Conservation (phyloP, 2,113 vertebrate genomes). For the Thermophis baileyi region DNA sequence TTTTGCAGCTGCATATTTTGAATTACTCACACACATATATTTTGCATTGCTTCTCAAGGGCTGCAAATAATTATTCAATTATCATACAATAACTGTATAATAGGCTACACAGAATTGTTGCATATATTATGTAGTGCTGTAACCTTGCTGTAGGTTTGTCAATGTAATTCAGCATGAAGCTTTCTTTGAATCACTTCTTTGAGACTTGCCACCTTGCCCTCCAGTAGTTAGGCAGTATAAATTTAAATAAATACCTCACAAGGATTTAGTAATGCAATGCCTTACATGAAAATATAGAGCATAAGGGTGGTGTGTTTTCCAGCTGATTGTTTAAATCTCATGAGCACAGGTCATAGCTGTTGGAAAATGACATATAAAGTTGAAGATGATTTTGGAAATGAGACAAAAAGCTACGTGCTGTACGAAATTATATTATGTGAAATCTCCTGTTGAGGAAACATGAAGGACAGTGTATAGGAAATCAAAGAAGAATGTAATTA, state of each 20-base stretch:
- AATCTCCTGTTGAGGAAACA: background rate
- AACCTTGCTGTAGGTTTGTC: slow-evolving; percentile 14
- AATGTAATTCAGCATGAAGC: slow-evolving; percentile 31
- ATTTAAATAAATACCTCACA: slow-evolving; percentile 39
- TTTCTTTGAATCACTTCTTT: slow-evolving; percentile 36
- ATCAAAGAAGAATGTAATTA: background rate
- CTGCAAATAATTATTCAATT: slow-evolving; percentile 5
- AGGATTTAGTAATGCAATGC: background rate
- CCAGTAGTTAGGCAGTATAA: slow-evolving; percentile 18
- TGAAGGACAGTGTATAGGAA: background rate
- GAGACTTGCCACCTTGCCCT: slow-evolving; percentile 1
- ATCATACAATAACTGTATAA: slow-evolving; percentile 33
- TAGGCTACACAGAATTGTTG: slow-evolving; percentile 24
- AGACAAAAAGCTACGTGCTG: slow-evolving; percentile 1
- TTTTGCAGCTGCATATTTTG: slow-evolving; percentile 51
- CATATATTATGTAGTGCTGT: background rate
- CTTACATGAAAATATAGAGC: background rate
- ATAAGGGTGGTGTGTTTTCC: background rate
- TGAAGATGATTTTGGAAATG: background rate
- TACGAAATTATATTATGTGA: background rate
- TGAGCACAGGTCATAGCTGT: background rate
- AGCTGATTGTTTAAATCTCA: background rate
- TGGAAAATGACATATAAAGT: slow-evolving; percentile 5
- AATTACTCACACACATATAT: slow-evolving; percentile 22
- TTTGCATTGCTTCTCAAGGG: slow-evolving; percentile 55